Evolutionary conservation across 2,113 vertebrate genomes (phyloP).

Genomic region (Cnemophilus loriae): DNA sequence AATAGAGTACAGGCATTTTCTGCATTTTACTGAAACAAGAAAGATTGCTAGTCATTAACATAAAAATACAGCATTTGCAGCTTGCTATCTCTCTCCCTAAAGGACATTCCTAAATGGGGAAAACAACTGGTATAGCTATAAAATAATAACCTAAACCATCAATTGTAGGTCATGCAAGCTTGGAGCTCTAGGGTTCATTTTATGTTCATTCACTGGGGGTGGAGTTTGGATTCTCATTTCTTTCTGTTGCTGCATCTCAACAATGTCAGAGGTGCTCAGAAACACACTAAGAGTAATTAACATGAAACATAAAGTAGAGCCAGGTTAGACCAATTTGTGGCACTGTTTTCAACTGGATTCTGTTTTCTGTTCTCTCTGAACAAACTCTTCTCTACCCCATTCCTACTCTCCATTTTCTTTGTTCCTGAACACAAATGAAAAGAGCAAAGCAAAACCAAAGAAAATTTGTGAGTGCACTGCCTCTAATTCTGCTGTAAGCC

Average conservation of each 20-base stretch:
- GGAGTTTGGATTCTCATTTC: neutral
- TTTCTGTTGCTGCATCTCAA: neutral
- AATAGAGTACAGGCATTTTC: neutral
- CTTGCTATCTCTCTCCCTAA: neutral
- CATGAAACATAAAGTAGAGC: rapidly evolving
- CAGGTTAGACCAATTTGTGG: neutral
- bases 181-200: neutral
- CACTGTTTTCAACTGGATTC: neutral
- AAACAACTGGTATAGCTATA: neutral
- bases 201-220: neutral
- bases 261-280: neutral
- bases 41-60: neutral
- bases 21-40: neutral
- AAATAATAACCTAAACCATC: neutral
- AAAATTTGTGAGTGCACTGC: neutral
- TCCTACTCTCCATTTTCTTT: neutral
- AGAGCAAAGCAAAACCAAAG: neutral
- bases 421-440: neutral
- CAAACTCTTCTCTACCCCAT: neutral
- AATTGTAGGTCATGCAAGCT: neutral
- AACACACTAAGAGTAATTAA: neutral
- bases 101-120: neutral
- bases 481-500: neutral
- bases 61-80: neutral
- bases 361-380: neutral